Base-by-base conservation (phyloP, 1,140 invertebrate species). In the Centruroides sculpturatus region DNA sequence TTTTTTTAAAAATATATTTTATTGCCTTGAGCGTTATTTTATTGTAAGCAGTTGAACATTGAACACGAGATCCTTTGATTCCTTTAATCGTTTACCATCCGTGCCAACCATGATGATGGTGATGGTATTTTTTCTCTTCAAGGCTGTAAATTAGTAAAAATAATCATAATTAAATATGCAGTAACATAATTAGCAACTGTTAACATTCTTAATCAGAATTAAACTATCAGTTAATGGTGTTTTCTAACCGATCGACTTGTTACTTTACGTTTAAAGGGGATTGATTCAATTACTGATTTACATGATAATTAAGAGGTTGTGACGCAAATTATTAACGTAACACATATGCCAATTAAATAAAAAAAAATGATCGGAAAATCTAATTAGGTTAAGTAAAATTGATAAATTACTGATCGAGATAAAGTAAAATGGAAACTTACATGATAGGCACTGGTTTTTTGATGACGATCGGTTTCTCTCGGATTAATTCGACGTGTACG, bases 401-500 rank as follows among this genome's bases (percentile, higher is more conserved):
- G 48, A 49, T 10, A 10, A 9, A 49, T 10, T 12, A 55, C 54
- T 12, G 12, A 9, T 7, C 54, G n/a, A 41, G 12, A 35, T 35
- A 51, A 49, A 58, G 5, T 9, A 49, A 50, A 60, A 47, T 9
- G 5, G 9, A 7, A n/a, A 59, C 62, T 64, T 53, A 64, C 62
- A 56, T 56, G 36, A 64, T 58, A 11, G 62, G 62, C 49, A 64
- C 62, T 57, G 58, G 62, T 35, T 64, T 64, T 46, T 64, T 64
- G 55, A 64, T 64, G 13, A 64, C 55, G 11, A 64, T 57, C n/a
- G 62, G 59, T 23, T 64, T 64, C 46, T 60, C 62, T 35, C 59
- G 59, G 58, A 64, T 64, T n/a, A 64, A 54, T 50, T 64, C 62
- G 47, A 64, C 59, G 35, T 57, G 57, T 10, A 64, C 62, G 23